Conservation (phyloP, 2,888 invertebrate species). For the Danaus chrysippus region DNA sequence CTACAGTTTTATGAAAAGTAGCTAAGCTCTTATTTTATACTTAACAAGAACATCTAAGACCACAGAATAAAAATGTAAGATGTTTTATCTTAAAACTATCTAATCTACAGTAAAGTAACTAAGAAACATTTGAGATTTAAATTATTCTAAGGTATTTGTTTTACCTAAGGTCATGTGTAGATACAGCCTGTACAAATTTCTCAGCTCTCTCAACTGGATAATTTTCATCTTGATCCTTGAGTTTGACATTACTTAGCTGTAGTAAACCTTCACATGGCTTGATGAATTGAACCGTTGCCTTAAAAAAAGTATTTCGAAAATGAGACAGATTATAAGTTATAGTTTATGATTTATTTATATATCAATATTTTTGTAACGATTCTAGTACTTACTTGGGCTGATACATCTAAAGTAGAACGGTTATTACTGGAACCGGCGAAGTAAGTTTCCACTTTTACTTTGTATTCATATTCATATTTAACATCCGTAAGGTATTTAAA, state of each 20-base stretch:
- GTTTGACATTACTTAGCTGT: conserved; percentile 78
- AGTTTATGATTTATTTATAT: not conserved
- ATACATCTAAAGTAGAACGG: conserved; percentile 83
- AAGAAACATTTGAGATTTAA: too few species aligned
- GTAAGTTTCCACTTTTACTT: conserved; percentile 84
- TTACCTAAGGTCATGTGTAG: conserved; percentile 76
- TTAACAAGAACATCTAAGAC: too few species aligned
- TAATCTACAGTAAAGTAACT: too few species aligned
- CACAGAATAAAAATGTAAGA: too few species aligned
- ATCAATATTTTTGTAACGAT: not conserved
- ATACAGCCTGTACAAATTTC: conserved; percentile 78
- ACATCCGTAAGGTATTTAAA: conserved; percentile 81
- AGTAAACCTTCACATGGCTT: conserved; percentile 86
- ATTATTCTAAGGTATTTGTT: not conserved
- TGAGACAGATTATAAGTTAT: too few species aligned
- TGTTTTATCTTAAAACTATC: too few species aligned
- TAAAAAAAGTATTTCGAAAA: conserved; percentile 25
- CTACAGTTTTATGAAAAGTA: too few species aligned
- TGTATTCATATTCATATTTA: conserved; percentile 85
- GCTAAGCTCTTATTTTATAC: too few species aligned
- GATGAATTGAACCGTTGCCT: conserved; percentile 81
- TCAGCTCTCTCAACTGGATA: conserved; percentile 73
- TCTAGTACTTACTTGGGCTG: conserved; percentile 67
- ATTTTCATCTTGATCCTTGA: conserved; percentile 79
- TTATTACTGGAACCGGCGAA: conserved; percentile 85